Percentiles rank a stretch among this genome's conserved stretches.
These are phyloP conservation scores for Entomobrya proxima DNA, from an alignment of 2,888 invertebrate genomes.

Conservation along the genomic window DNA sequence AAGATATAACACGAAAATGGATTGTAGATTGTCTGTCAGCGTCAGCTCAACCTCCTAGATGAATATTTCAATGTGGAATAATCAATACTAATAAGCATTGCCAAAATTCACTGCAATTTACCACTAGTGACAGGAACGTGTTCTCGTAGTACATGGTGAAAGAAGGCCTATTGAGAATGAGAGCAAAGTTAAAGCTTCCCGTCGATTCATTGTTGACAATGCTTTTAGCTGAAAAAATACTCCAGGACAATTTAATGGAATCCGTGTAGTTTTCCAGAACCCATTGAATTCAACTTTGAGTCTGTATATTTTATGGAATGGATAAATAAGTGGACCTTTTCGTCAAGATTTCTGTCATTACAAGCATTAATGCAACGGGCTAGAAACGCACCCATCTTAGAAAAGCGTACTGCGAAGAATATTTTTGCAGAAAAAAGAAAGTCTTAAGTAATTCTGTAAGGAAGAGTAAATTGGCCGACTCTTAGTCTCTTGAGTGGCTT, in stretches of 20 bases:
- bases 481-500: background rate
- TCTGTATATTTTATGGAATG: too few relatives aligned
- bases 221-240: background rate
- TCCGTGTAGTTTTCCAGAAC: background rate
- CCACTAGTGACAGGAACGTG: background rate
- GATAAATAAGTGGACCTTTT: background rate
- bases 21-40: constrained; percentile 1
- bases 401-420: background rate
- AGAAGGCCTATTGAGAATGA: background rate
- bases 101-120: background rate
- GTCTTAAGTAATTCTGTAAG: background rate
- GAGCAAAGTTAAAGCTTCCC: background rate
- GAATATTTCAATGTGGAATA: constrained; percentile 4
- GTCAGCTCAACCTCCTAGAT: background rate
- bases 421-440: background rate
- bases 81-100: constrained; percentile 5
- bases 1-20: background rate
- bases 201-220: background rate
- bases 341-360: background rate
- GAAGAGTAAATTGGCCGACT: background rate
- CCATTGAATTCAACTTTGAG: background rate
- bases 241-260: background rate
- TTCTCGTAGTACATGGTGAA: background rate
- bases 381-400: background rate
- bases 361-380: background rate